phyloP scores from a whole-genome alignment of 2,888 invertebrate species.

The Pheosia tremula region DNA sequence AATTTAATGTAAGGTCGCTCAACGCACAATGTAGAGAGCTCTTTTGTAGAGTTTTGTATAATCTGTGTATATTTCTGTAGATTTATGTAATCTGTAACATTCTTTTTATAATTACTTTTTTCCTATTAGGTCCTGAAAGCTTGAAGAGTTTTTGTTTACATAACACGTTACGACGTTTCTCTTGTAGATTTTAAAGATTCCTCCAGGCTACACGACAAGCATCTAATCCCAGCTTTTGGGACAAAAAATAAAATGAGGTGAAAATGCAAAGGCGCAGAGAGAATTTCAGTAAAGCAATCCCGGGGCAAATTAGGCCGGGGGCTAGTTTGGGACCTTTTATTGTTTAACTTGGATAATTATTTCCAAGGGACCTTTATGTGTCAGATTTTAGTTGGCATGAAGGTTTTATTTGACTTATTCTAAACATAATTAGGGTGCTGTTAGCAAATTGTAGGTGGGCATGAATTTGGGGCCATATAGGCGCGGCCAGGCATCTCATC shows the following conservation, averaged over 20 bases:
- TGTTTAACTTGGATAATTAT: constrained; percentile 49
- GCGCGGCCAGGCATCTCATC: too few species aligned
- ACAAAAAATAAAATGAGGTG: constrained; percentile 22
- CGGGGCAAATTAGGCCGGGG: constrained; percentile 28
- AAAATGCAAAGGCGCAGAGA: constrained; percentile 17
- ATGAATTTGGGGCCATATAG: too few species aligned
- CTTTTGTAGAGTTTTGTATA: neutral
- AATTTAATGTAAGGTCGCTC: too few species aligned
- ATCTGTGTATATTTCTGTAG: too few species aligned
- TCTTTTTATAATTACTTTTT: neutral
- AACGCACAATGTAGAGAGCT: too few species aligned
- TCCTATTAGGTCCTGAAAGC: neutral
- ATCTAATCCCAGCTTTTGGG: constrained; percentile 11
- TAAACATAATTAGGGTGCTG: too few species aligned
- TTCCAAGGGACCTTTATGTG: constrained; percentile 36
- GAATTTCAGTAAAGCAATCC: constrained; percentile 25
- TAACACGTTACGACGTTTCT: constrained; percentile 37
- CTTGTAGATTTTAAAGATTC: constrained; percentile 25
- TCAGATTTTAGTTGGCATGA: constrained; percentile 29
- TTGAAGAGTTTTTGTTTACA: constrained; percentile 20
- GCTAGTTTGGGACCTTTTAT: constrained; percentile 36
- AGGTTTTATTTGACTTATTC: constrained; percentile 38
- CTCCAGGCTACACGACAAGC: constrained; percentile 9
- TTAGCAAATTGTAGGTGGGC: too few species aligned
- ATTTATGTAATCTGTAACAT: too few species aligned